phyloP scores from a whole-genome alignment of 2,888 invertebrate genomes.

The Itoplectis maculator region DNA sequence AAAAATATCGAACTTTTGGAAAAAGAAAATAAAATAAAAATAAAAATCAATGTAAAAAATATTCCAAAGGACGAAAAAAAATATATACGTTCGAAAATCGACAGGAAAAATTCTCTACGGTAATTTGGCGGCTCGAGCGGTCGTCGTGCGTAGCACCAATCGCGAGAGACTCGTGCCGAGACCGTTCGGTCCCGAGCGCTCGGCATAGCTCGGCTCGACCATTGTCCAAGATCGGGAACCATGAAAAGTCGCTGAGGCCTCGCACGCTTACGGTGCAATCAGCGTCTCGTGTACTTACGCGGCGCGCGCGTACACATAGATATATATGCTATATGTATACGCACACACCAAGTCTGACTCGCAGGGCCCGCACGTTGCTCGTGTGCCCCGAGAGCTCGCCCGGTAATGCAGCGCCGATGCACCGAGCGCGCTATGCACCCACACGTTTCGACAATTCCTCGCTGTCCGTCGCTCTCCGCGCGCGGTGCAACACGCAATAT shows the following conservation, averaged over 20 bases:
- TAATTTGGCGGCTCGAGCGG: no score
- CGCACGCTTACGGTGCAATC: conserved; percentile 61
- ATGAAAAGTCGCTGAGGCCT: conserved; percentile 76
- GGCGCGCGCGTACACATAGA: not conserved
- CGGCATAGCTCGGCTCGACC: conserved; percentile 71
- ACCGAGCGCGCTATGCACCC: conserved; percentile 54
- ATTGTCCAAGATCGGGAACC: conserved; percentile 79
- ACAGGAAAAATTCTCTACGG: no score
- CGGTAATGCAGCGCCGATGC: conserved; percentile 53
- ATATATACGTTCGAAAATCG: conserved; percentile 1
- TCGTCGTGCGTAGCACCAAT: conserved; percentile 21
- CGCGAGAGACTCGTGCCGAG: conserved; percentile 57
- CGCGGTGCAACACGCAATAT: not conserved
- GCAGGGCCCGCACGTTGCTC: conserved; percentile 55
- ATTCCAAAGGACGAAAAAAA: not conserved
- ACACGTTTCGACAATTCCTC: conserved; percentile 48
- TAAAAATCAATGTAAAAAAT: not conserved
- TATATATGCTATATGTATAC: conserved; percentile 25
- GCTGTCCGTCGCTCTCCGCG: not conserved
- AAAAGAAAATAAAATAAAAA: not conserved
- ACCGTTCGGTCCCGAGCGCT: conserved; percentile 62
- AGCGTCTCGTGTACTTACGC: conserved; percentile 16
- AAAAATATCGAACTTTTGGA: no score
- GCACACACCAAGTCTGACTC: no score
- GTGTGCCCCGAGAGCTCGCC: conserved; percentile 60